phyloP scores from a whole-genome alignment of 2,888 invertebrate species.

The Oasisia sp. region DNA sequence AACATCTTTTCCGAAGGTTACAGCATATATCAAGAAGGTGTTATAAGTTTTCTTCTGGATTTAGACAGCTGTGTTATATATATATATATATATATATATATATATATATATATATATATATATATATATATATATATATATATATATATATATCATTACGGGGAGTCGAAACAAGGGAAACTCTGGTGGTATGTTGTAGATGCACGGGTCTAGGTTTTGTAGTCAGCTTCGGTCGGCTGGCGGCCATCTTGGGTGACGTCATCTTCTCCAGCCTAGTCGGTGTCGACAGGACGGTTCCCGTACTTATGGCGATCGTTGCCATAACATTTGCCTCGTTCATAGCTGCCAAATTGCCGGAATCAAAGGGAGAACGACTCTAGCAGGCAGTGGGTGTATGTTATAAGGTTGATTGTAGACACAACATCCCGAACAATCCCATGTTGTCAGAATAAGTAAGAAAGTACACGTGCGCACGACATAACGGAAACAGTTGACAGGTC shows the following conservation, averaged over 20 bases:
- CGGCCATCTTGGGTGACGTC: slow-evolving; percentile 39
- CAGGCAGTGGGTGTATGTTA: background rate
- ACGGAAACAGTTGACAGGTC: too few species aligned
- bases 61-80: background rate
- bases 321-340: background rate
- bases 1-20: background rate
- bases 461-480: background rate
- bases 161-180: background rate
- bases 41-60: background rate
- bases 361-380: slow-evolving; percentile 27
- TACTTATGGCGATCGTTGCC: slow-evolving; percentile 29
- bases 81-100: too few species aligned
- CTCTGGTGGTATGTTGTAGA: slow-evolving; percentile 25
- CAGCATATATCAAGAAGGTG: background rate
- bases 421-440: background rate
- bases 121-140: too few species aligned
- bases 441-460: background rate
- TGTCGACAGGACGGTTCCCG: slow-evolving; percentile 34
- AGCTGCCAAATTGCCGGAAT: slow-evolving; percentile 38
- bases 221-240: slow-evolving; percentile 33
- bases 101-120: too few species aligned
- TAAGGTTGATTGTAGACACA: background rate
- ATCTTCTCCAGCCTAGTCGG: slow-evolving; percentile 34
- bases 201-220: slow-evolving; percentile 35
- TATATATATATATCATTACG: too few species aligned